Conservation (phyloP, 2,113 vertebrate genomes). For the Malurus elegans region DNA sequence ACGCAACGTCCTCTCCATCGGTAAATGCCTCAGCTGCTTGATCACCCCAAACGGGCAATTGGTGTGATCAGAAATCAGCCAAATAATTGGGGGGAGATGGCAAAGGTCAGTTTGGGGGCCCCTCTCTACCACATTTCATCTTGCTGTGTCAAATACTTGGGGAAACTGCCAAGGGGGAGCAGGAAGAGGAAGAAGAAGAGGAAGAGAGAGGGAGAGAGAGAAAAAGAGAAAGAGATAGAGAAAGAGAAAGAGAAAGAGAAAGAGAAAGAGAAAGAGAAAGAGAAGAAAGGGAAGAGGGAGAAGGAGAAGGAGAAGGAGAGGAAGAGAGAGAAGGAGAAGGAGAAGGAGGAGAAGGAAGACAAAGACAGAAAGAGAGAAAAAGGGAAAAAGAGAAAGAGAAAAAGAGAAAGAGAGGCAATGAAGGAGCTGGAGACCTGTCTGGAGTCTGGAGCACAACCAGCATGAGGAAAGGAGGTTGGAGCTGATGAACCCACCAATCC, state of each 20-base stretch:
- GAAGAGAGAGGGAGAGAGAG: too few species aligned
- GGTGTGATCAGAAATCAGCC: neutral
- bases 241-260: neutral
- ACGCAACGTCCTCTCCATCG: neutral
- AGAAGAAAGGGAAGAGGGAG: too few species aligned
- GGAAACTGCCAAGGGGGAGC: neutral
- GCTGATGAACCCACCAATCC: neutral
- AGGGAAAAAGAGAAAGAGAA: neutral
- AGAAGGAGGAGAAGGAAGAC: too few species aligned
- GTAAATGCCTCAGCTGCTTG: neutral
- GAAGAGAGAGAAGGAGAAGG: too few species aligned
- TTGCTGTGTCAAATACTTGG: neutral
- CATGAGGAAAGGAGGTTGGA: neutral
- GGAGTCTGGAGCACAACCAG: neutral
- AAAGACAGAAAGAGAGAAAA: neutral
- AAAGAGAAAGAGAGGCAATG: neutral
- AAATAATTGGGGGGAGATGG: neutral
- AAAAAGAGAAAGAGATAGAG: accelerated
- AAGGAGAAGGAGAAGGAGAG: too few species aligned
- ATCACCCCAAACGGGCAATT: neutral
- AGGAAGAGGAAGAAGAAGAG: neutral
- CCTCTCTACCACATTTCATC: neutral
- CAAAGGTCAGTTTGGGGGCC: accelerated
- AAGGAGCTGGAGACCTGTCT: neutral
- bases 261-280: too few species aligned